A percentile compares a stretch with the other conserved stretches of the same genome.
phyloP scores from a whole-genome alignment of 2,888 invertebrate genomes.

The Myopa tessellatipennis region DNA sequence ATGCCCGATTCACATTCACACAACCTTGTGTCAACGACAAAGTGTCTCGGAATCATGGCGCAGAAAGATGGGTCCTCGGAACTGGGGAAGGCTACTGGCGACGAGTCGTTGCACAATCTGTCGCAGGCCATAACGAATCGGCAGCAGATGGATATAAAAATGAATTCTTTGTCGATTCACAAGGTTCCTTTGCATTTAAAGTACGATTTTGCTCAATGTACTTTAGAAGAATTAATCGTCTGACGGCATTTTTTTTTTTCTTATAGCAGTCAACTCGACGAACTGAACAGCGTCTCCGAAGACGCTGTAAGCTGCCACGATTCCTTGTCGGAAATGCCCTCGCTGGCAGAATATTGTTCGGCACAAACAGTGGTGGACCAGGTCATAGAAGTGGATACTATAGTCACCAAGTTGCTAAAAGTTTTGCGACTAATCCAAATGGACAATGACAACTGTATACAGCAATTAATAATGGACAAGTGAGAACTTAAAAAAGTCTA shows the following conservation, averaged over 20 bases:
- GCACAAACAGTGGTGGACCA: conserved; percentile 76
- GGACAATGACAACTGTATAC: conserved; percentile 77
- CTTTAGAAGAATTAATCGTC: background rate
- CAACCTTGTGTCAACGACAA: conserved; percentile 74
- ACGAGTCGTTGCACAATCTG: conserved; percentile 81
- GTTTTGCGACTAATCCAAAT: conserved; percentile 79
- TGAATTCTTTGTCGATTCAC: conserved; percentile 60
- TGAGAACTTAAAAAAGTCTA: conserved; percentile 58
- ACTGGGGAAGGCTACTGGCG: conserved; percentile 56
- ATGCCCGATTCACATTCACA: conserved; percentile 76
- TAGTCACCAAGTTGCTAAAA: conserved; percentile 79
- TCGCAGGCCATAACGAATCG: conserved; percentile 82
- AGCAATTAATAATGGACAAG: conserved; percentile 75
- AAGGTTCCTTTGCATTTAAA: conserved; percentile 68
- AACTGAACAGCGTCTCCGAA: conserved; percentile 61
- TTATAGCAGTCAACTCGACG: conserved; percentile 42
- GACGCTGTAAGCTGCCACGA: conserved; percentile 67
- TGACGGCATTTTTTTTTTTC: background rate
- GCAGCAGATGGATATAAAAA: conserved; percentile 74
- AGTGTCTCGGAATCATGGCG: conserved; percentile 68
- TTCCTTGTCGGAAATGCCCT: conserved; percentile 69
- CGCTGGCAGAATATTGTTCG: conserved; percentile 69
- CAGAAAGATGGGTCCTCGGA: conserved; percentile 68
- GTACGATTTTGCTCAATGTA: conserved; percentile 22
- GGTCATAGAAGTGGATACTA: conserved; percentile 80